Percentiles rank a stretch among this genome's conserved stretches.
phyloP scores from a whole-genome alignment of 1,140 invertebrate genomes.

The Drosophila miranda region DNA sequence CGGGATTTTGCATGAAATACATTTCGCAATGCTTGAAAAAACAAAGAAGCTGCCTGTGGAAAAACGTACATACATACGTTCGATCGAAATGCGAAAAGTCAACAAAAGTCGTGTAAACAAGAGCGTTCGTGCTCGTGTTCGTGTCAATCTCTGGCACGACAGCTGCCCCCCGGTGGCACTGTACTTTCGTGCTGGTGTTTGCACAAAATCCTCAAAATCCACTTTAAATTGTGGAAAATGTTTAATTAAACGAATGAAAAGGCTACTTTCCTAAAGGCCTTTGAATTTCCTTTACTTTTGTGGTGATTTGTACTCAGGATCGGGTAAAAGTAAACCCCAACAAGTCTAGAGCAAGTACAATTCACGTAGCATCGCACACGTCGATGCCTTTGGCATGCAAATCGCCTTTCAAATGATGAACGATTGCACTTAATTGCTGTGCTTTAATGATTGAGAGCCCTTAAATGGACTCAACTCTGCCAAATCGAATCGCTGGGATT shows the following conservation, averaged over 20 bases:
- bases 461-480: no score
- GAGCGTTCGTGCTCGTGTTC: neutral
- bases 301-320: no score
- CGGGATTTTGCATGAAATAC: conserved; percentile 10
- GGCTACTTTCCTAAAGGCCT: no score
- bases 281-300: no score
- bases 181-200: no score
- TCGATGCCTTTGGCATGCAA: conserved; percentile 17
- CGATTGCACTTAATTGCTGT: neutral
- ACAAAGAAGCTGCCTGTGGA: conserved; percentile 22
- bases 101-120: conserved; percentile 35
- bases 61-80: neutral
- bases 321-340: no score
- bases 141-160: conserved; percentile 11
- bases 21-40: conserved; percentile 50
- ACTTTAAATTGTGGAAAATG: no score
- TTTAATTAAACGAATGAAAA: no score
- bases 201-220: no score
- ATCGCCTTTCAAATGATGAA: conserved; percentile 18
- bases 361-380: neutral
- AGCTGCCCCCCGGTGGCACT: no score
- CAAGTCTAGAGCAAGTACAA: no score
- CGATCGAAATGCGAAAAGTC: conserved; percentile 25
- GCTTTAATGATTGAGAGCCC: neutral
- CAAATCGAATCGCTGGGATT: no score